Base-by-base conservation (phyloP, 2,797 vertebrate genomes). In the Sebastes taczanowskii region DNA sequence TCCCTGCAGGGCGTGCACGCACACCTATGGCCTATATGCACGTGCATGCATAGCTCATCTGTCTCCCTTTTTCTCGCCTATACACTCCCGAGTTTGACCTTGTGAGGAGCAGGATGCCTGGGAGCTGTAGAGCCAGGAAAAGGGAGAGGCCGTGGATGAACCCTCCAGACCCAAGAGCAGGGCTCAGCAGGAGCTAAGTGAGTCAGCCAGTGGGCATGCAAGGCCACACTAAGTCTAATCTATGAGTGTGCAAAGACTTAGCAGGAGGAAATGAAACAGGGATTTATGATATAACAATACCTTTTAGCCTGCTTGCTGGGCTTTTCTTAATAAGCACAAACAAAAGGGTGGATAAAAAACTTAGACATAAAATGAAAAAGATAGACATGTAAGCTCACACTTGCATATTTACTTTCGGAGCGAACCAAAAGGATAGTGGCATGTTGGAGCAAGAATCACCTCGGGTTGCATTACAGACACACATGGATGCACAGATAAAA, bases 101-200 rank as follows among this genome's bases (percentile, higher is more conserved):
- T 9, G 60, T 11, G 80, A 81, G 32, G 86, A 87, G 75, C 84
- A 92, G 92, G 90, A 94, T 92, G 88, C 85, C 77, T 85, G 86
- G 74, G 72, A 85, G 82, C 79, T 79, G 71, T 84, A 74, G 73
- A 77, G 82, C 56, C 93, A 94, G 93, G 92, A 94, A 94, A 92
- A 92, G 85, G 91, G 90, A 92, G 90, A 84, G 91, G 89, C 78
- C 59, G 59, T 80, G 76, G 80, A 87, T 86, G 84, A 89, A 87
- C 82, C 83, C 81, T 20, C 63, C 34, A 38, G 80, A 82, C 46
- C 67, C 53, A 53, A 59, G 66, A 90, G 78, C 77, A 63, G 55
- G 49, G 64, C 85, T 82, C 74, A 83, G 84, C 85, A 53, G 71
- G 66, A 80, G 74, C 34, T 32, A 2, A 71, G 69, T 65, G 62